Conservation (phyloP, 1,140 invertebrate species). For the Tyrophagus putrescentiae region DNA sequence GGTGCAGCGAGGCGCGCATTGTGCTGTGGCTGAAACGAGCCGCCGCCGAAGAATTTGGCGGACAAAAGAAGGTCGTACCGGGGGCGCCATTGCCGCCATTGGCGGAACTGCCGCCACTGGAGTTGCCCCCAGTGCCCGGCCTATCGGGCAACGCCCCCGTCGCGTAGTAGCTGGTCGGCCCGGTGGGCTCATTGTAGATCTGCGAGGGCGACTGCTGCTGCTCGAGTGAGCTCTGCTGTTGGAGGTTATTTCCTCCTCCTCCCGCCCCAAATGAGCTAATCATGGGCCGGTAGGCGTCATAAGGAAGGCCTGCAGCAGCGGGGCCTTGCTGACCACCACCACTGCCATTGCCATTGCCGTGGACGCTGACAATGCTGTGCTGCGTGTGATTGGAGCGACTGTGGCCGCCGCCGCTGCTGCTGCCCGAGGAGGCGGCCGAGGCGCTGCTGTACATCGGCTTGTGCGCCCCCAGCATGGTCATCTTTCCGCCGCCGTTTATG, state of each 20-base stretch:
- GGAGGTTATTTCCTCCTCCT: not conserved
- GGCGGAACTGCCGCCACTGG: not conserved
- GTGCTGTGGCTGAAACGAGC: not conserved
- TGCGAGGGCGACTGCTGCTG: not conserved
- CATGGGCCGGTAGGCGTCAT: conserved; percentile 10
- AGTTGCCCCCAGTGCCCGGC: too few relatives aligned
- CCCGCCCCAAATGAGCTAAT: conserved; percentile 3
- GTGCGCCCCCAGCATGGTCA: not conserved
- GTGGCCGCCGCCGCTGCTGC: not conserved
- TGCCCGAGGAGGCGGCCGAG: conserved; percentile 10
- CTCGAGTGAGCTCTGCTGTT: conserved; percentile 1
- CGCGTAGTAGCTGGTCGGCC: not conserved
- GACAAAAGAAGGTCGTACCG: too few relatives aligned
- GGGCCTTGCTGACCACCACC: too few relatives aligned
- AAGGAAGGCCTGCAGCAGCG: too few relatives aligned
- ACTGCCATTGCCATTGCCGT: not conserved
- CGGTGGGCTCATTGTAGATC: conserved; percentile 12
- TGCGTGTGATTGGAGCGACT: conserved; percentile 19
- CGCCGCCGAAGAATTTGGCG: not conserved
- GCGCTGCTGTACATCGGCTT: conserved; percentile 8
- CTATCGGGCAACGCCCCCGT: not conserved
- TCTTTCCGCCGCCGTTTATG: not conserved
- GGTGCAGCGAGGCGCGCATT: not conserved
- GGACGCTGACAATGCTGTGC: conserved; percentile 16
- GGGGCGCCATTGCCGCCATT: too few relatives aligned